Percentiles rank a stretch among this genome's conserved stretches.
Evolutionary conservation across 2,888 invertebrate genomes (phyloP).

Genomic region (Timema cristinae): DNA sequence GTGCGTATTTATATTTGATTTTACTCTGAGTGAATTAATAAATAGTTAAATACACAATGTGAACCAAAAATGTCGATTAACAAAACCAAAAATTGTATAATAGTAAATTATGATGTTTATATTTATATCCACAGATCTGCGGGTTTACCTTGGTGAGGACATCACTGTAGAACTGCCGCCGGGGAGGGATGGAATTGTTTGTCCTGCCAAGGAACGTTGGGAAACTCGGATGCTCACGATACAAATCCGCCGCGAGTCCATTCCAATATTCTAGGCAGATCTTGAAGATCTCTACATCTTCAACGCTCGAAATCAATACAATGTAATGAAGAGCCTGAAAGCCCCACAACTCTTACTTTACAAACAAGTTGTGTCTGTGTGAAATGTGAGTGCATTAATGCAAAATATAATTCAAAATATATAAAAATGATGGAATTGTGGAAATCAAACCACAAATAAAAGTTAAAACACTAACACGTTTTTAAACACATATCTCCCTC

Average conservation of each 20-base stretch:
- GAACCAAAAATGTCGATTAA: too few species aligned
- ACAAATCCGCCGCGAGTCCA: constrained; percentile 85
- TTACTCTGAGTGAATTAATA: too few species aligned
- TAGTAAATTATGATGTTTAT: constrained; percentile 3
- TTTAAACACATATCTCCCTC: too few species aligned
- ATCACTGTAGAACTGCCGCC: constrained; percentile 72
- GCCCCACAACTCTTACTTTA: neutral
- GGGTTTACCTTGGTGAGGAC: constrained; percentile 64
- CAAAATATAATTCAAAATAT: too few species aligned
- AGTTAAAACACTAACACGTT: too few species aligned
- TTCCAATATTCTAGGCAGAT: constrained; percentile 99
- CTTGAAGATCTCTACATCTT: constrained; percentile 99
- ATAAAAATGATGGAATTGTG: too few species aligned
- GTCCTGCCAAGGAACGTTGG: constrained; percentile 36
- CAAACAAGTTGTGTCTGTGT: too few species aligned
- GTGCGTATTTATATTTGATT: too few species aligned
- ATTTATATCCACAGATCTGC: neutral
- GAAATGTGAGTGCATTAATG: too few species aligned
- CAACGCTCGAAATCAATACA: constrained; percentile 93
- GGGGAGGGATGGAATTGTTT: constrained; percentile 45
- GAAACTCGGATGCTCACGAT: constrained; percentile 71
- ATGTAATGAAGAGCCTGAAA: constrained; percentile 71
- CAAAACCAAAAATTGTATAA: neutral
- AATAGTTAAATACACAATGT: too few species aligned
- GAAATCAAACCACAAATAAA: too few species aligned